phyloP scores from a whole-genome alignment of 1,140 invertebrate genomes.

The Drosophila insularis region DNA sequence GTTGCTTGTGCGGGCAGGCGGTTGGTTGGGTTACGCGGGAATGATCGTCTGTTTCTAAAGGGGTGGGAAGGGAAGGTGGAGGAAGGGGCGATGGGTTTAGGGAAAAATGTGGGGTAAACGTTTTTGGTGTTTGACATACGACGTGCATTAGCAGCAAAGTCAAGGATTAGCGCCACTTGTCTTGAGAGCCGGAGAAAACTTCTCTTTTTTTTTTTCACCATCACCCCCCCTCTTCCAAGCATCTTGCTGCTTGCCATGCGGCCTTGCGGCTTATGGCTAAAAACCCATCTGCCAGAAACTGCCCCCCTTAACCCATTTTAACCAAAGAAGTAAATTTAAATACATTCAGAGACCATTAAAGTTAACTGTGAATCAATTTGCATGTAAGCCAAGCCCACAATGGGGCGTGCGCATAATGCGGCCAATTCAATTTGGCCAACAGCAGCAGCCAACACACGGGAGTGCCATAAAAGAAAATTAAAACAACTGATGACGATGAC shows the following conservation, averaged over 20 bases:
- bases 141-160: constrained; percentile 80
- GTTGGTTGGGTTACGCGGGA: not conserved
- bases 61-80: not conserved
- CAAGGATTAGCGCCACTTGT: constrained; percentile 80
- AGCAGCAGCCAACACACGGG: constrained; percentile 28
- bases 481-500: constrained; percentile 21
- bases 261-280: not conserved
- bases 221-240: not conserved
- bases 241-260: not conserved
- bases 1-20: constrained; percentile 53
- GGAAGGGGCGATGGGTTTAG: too few relatives aligned
- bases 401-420: constrained; percentile 42
- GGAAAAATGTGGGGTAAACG: constrained; percentile 55
- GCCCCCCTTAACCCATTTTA: not conserved
- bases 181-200: constrained; percentile 50
- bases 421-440: constrained; percentile 67
- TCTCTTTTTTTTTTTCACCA: not conserved
- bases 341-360: constrained; percentile 63
- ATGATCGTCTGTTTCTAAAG: not conserved
- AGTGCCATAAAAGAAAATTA: constrained; percentile 38
- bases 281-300: not conserved
- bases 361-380: constrained; percentile 67
- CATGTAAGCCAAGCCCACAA: constrained; percentile 8
- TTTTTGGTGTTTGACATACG: constrained; percentile 80
- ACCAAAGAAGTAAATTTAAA: constrained; percentile 51